phyloP scores from a whole-genome alignment of 1,140 invertebrate species.

The Druon quercuslanigerum region DNA sequence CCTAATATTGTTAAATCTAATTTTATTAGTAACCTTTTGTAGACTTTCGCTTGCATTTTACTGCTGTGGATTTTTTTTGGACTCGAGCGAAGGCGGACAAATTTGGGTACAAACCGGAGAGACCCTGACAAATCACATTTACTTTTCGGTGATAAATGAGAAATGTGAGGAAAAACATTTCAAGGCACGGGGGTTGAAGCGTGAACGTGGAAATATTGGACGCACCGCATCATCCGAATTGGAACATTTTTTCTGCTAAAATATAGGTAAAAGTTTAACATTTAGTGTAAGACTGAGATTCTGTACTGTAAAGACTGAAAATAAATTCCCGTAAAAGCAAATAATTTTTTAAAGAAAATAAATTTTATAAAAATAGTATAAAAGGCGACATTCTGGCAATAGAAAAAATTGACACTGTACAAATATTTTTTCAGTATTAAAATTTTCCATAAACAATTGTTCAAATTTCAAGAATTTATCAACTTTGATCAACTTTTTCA shows the following conservation, averaged over 20 bases:
- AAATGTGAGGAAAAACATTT: constrained; percentile 23
- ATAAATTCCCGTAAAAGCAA: too few species aligned
- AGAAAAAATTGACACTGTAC: too few species aligned
- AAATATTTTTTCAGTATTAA: too few species aligned
- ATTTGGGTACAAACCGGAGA: constrained; percentile 11
- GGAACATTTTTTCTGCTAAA: not conserved
- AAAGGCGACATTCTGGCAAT: too few species aligned
- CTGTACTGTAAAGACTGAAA: too few species aligned
- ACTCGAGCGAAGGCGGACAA: constrained; percentile 29
- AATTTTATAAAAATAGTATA: too few species aligned
- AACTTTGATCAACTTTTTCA: too few species aligned
- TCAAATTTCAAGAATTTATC: too few species aligned
- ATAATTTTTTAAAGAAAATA: too few species aligned
- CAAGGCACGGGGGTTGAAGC: constrained; percentile 33
- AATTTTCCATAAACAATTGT: too few species aligned
- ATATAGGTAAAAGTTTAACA: too few species aligned
- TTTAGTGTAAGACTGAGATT: too few species aligned
- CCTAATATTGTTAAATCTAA: not conserved
- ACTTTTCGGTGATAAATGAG: constrained; percentile 26
- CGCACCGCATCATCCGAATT: constrained; percentile 3
- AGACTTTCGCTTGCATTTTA: constrained; percentile 2
- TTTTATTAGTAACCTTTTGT: not conserved
- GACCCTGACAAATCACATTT: not conserved
- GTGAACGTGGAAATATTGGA: constrained; percentile 34
- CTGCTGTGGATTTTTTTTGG: not conserved